A percentile compares a stretch with the other conserved stretches of the same genome.
phyloP scores from a whole-genome alignment of 1,140 invertebrate species.

The Pomacea maculata region DNA sequence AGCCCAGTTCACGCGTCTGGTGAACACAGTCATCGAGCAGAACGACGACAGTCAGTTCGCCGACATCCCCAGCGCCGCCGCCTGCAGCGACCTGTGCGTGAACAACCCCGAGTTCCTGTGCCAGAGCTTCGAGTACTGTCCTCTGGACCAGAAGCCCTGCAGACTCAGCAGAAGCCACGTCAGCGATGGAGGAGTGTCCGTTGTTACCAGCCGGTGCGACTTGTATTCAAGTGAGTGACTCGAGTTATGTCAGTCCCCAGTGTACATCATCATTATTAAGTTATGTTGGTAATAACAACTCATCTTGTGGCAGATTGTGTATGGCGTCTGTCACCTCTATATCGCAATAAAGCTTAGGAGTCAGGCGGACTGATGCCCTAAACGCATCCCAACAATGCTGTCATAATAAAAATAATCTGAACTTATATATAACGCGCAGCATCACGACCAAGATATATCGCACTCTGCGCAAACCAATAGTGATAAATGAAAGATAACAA shows the following conservation, averaged over 20 bases:
- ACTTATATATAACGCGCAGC: too few relatives aligned
- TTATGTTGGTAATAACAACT: too few relatives aligned
- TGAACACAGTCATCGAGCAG: neutral
- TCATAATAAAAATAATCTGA: too few relatives aligned
- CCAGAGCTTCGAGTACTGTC: conserved; percentile 51
- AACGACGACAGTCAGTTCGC: neutral
- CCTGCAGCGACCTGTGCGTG: neutral
- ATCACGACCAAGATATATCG: too few relatives aligned
- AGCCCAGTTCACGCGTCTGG: neutral
- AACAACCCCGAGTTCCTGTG: conserved; percentile 36
- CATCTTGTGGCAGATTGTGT: too few relatives aligned
- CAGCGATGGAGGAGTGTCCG: conserved; percentile 36
- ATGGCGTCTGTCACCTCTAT: too few relatives aligned
- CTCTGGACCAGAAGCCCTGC: conserved; percentile 30
- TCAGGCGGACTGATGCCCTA: too few relatives aligned
- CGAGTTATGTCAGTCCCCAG: neutral
- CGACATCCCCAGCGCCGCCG: neutral
- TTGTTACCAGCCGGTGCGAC: conserved; percentile 39
- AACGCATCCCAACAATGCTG: too few relatives aligned
- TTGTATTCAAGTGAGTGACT: conserved; percentile 42
- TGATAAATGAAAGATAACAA: too few relatives aligned
- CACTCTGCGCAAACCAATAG: too few relatives aligned
- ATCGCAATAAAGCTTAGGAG: too few relatives aligned
- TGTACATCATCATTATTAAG: too few relatives aligned
- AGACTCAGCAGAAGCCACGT: conserved; percentile 42